Percentiles rank a stretch among this genome's conserved stretches.
These are phyloP conservation scores for Barnardius zonarius DNA, from an alignment of 2,113 vertebrate genomes.

Conservation along the genomic window DNA sequence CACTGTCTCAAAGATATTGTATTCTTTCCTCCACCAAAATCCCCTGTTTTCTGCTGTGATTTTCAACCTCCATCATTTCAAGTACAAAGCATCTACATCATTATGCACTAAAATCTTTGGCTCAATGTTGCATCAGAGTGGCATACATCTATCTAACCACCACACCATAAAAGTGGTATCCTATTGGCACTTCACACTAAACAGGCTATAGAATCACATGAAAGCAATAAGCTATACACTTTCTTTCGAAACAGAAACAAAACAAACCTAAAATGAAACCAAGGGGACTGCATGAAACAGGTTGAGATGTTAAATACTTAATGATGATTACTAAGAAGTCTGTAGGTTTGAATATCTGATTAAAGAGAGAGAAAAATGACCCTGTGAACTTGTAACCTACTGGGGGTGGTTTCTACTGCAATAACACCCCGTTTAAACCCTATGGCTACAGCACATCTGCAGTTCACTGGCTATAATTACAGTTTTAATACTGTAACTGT, in stretches of 20 bases:
- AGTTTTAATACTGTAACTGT: slow-evolving; percentile 72
- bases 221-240: neutral
- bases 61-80: neutral
- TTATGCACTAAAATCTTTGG: neutral
- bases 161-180: neutral
- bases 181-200: neutral
- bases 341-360: neutral
- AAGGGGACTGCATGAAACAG: neutral
- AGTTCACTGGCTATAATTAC: slow-evolving; percentile 78
- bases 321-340: slow-evolving; percentile 42
- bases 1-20: neutral
- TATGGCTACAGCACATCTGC: slow-evolving; percentile 63
- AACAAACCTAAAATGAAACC: neutral
- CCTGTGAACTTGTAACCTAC: slow-evolving; percentile 73
- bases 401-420: slow-evolving; percentile 65
- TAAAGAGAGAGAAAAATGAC: slow-evolving; percentile 60
- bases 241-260: neutral
- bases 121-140: neutral
- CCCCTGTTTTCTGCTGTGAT: neutral
- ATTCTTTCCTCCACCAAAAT: neutral
- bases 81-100: neutral
- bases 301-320: slow-evolving; percentile 7
- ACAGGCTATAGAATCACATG: neutral
- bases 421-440: slow-evolving; percentile 60
- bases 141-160: neutral